phyloP scores from a whole-genome alignment of 2,888 invertebrate genomes.

The Polydrusus tereticollis region DNA sequence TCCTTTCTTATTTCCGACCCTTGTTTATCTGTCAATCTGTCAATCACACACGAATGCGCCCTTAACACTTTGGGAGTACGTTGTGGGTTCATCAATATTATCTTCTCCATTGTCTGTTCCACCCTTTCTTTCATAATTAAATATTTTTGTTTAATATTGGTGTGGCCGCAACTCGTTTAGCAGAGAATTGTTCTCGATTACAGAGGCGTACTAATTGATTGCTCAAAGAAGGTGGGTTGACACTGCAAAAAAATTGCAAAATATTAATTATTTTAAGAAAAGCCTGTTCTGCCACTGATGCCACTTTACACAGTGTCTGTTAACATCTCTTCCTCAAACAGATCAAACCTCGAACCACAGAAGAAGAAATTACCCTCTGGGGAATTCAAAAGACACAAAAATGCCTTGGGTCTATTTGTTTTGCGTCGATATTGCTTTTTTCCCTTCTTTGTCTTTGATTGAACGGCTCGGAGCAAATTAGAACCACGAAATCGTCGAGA shows the following conservation, averaged over 20 bases:
- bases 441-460: slow-evolving; percentile 48
- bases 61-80: slow-evolving; percentile 29
- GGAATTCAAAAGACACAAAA: slow-evolving; percentile 28
- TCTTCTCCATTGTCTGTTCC: slow-evolving; percentile 32
- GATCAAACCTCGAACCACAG: slow-evolving; percentile 40
- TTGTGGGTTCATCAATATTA: slow-evolving; percentile 43
- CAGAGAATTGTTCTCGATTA: neutral
- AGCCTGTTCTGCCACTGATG: neutral
- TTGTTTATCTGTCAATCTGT: slow-evolving; percentile 44
- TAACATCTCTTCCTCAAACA: slow-evolving; percentile 38
- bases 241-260: neutral
- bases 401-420: slow-evolving; percentile 39
- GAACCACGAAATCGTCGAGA: slow-evolving; percentile 12
- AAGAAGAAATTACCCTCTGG: slow-evolving; percentile 31
- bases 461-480: slow-evolving; percentile 42
- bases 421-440: slow-evolving; percentile 43
- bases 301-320: neutral
- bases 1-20: slow-evolving; percentile 38
- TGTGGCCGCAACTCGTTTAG: neutral
- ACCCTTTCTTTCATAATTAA: slow-evolving; percentile 38
- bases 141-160: slow-evolving; percentile 32
- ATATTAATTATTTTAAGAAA: too few species aligned
- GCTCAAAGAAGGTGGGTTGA: too few species aligned
- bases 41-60: slow-evolving; percentile 38
- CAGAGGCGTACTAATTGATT: neutral